These are phyloP conservation scores for Myotis vivesi DNA, from an alignment of 2,797 vertebrate genomes.

Conservation along the genomic window DNA sequence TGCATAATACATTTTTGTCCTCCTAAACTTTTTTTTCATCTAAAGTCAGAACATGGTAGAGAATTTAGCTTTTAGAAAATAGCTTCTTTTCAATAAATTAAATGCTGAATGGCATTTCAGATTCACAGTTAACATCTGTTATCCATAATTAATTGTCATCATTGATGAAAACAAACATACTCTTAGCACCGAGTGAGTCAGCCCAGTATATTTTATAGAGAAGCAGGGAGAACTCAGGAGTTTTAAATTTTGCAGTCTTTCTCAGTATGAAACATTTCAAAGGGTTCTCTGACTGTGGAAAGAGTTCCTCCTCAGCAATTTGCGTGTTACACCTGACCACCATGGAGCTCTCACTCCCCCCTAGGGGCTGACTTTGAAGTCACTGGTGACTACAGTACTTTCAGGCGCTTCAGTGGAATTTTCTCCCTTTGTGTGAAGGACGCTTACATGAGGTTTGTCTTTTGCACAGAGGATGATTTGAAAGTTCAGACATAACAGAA, in stretches of 20 bases:
- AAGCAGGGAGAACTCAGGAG: not conserved
- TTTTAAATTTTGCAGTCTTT: not conserved
- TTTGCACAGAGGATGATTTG: not conserved
- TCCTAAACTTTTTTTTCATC: not conserved
- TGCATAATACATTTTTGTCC: not conserved
- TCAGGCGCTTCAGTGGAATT: not conserved
- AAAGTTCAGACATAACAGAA: constrained; percentile 33
- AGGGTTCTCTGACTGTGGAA: not conserved
- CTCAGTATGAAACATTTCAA: not conserved
- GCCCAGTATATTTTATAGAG: not conserved
- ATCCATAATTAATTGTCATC: constrained; percentile 44
- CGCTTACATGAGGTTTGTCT: not conserved
- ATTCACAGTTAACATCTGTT: constrained; percentile 56
- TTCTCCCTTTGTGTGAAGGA: not conserved
- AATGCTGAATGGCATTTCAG: constrained; percentile 46
- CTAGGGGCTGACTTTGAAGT: not conserved
- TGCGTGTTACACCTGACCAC: not conserved
- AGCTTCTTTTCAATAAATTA: constrained; percentile 44
- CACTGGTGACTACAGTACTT: not conserved
- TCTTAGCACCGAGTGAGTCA: not conserved
- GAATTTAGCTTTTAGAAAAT: constrained; percentile 27
- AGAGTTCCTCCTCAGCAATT: not conserved
- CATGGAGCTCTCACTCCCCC: too few species aligned
- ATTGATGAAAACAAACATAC: constrained; percentile 8
- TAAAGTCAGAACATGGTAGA: not conserved